Base-by-base conservation (phyloP, 1,140 invertebrate species). In the Drosophila orosa region DNA sequence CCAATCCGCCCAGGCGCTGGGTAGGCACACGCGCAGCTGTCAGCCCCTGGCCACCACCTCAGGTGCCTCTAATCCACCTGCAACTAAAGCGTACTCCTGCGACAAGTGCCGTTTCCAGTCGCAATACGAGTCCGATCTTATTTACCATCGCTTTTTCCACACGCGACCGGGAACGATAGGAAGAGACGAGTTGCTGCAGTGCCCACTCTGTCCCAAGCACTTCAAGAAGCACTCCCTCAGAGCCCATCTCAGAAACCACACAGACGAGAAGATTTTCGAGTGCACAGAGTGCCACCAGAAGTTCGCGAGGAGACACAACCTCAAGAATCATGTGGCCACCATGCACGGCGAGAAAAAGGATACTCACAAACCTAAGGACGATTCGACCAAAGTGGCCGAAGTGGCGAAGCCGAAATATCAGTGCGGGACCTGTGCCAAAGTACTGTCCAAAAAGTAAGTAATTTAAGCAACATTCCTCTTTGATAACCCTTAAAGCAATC, bases 181-280 rank as follows among this genome's bases (percentile, higher is more conserved):
- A 9, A 80, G 90, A 3, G 94, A 90, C 27, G 73, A 91, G n/a
- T 24, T 89, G 10, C 95, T 95, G 44, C 89, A 91, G 2, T 96
- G 96, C 74, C 94, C 94, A 0, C 71, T 95, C 2, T 96, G 96
- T 68, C 92, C 95, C 0, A 95, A 95, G 65, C 93, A 93, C 17
- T 96, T 97, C 71, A 94, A 92, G 13, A 96, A 96, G 81, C 91
- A 94, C 1, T 95, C 95, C 0, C 92, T 97, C 13, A 92, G 94
- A 3, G 94, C 94, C 29, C 96, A 97, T 86, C 92, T 97, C 40
- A 93, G 95, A 24, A 93, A 93, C 29, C 96, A 96, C 80, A 97
- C 96, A 0, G 94, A 95, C 19, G 97, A 98, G 84, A 95, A 96
- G 71, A 96, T 96, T 0, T 97, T 94, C 71, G 84, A 93, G 19